A percentile compares a stretch with the other conserved stretches of the same genome.
Evolutionary conservation across 2,888 invertebrate species (phyloP).

Genomic region (Choreutis nemorana): DNA sequence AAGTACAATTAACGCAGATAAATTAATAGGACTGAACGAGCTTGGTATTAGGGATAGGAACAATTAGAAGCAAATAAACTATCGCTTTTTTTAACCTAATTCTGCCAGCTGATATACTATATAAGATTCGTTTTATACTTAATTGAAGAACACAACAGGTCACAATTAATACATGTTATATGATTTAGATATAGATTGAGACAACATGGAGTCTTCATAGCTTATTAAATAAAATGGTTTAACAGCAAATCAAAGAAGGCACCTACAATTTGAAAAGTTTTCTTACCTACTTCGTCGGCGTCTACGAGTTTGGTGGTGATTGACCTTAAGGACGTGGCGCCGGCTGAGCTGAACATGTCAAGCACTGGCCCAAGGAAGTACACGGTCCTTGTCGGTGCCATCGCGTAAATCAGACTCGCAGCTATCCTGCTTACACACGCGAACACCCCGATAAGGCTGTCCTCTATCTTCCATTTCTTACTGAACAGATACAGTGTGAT

Average conservation of each 20-base stretch:
- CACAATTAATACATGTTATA: no score
- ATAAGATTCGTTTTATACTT: no score
- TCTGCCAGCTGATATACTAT: no score
- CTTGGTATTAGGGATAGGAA: no score
- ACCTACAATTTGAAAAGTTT: not conserved
- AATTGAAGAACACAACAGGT: no score
- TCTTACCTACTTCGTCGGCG: conserved; percentile 63
- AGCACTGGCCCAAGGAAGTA: conserved; percentile 62
- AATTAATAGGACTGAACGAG: no score
- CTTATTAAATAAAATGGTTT: not conserved
- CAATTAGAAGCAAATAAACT: no score
- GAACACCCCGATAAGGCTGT: conserved; percentile 54
- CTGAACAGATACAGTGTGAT: conserved; percentile 61
- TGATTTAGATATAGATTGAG: no score
- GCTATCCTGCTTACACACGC: conserved; percentile 61
- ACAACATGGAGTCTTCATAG: no score
- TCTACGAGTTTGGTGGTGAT: conserved; percentile 66
- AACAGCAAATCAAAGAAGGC: no score
- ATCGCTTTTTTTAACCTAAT: no score
- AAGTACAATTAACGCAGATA: no score
- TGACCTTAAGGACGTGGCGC: conserved; percentile 63
- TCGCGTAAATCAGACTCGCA: conserved; percentile 55
- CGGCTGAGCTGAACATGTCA: conserved; percentile 65
- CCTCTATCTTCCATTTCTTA: conserved; percentile 56
- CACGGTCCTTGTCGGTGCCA: conserved; percentile 46